A percentile compares a stretch with the other conserved stretches of the same genome.
These are phyloP conservation scores for Leiothrix lutea DNA, from an alignment of 2,113 vertebrate genomes.

Conservation along the genomic window DNA sequence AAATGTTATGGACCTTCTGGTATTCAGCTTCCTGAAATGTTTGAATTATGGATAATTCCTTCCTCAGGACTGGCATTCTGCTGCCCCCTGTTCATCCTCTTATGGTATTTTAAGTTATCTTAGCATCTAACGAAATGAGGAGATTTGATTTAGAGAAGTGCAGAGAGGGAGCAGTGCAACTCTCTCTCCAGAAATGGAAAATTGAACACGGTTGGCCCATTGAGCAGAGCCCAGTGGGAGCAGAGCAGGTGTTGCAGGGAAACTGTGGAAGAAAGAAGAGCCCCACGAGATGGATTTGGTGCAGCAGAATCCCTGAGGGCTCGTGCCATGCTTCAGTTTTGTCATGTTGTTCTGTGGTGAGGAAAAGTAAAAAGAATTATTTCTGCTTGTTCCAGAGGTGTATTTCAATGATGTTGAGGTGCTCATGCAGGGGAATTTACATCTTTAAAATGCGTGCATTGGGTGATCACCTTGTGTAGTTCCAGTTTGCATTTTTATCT, in stretches of 20 bases:
- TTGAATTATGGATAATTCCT: neutral
- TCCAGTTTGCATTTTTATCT: neutral
- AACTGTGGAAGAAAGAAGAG: neutral
- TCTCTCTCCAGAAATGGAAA: neutral
- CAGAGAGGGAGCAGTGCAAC: neutral
- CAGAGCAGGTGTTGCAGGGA: neutral
- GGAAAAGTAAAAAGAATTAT: neutral
- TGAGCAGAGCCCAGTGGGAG: neutral
- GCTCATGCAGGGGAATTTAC: neutral
- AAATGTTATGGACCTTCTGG: neutral
- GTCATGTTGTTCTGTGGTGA: neutral
- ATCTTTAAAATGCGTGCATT: neutral
- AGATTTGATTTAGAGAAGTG: neutral
- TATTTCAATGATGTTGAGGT: neutral
- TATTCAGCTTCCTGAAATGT: neutral
- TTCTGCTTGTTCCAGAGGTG: neutral
- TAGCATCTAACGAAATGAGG: neutral
- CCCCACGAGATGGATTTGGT: rapidly evolving
- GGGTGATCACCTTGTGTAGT: neutral
- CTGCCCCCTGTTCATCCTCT: neutral
- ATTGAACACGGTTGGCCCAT: neutral
- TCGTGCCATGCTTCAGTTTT: neutral
- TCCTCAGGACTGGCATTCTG: neutral
- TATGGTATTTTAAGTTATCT: neutral
- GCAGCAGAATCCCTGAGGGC: neutral